Evolutionary conservation across 1,140 invertebrate species (phyloP), one percentile per base, ranked within the genome.

Genomic region (Bicyclus anynana): DNA sequence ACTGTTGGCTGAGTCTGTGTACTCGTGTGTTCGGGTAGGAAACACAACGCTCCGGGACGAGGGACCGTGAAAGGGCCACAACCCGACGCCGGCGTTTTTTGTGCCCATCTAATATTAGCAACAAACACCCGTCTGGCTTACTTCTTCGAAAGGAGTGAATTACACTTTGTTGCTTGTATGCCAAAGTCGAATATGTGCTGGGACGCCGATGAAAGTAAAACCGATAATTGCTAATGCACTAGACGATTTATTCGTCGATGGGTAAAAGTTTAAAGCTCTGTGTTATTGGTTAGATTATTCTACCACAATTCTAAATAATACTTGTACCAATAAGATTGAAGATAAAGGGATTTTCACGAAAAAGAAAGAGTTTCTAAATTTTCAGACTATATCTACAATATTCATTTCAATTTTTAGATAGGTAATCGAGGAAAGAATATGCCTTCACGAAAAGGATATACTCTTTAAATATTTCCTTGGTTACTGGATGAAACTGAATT

Each of bases 101-200:
- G 80, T 80, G 37, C 78, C 74, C 73, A 62, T 78, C 80, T 77
- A 84, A 83, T 79, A 79, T 87, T 83, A 84, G 81, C 75, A 73
- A 78, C 72, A 79, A 77, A 77, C 66, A 67, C 46, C 62, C 69
- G 76, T 78, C 73, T 82, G 75, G 61, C 59, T 71, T 54, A 66
- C 69, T 74, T 70, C 65, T 73, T 63, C 63, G 58, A 72, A 74
- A 60, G 62, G 66, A 59, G 53, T 66, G 53, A 69, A 66, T 49
- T 67, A 56, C 27, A 59, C 64, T 67, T 61, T 67, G 48, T 55
- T 51, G 29, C 53, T 17, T 20, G n/a, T 20, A 9, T 26, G 13
- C 46, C 42, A 62, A 42, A 20, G 48, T 56, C 33, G 37, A 53
- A 53, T 53, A 35, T 57, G 44, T 53, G 27, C 13, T 9, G 52